Conservation (phyloP, 2,113 vertebrate genomes). For the Pholis gunnellus region DNA sequence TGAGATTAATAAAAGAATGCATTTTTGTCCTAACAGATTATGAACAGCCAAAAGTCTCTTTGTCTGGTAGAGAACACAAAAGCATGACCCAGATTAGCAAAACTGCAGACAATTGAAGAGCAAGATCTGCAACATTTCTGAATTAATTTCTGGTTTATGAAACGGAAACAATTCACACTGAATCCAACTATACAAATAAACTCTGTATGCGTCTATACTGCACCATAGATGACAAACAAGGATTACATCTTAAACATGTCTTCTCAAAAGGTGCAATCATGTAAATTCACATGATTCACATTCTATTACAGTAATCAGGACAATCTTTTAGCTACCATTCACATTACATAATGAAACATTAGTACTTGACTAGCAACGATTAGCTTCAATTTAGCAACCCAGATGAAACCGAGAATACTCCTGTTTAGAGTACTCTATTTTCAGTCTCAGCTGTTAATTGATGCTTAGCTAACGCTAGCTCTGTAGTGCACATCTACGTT, state of each 20-base stretch:
- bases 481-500: background rate
- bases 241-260: background rate
- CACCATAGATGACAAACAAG: background rate
- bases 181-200: background rate
- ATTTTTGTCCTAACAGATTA: slow-evolving; percentile 66
- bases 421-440: background rate
- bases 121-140: slow-evolving; percentile 53
- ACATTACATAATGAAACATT: background rate
- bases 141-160: slow-evolving; percentile 37
- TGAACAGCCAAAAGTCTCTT: slow-evolving; percentile 47
- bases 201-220: background rate
- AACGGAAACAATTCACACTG: slow-evolving; percentile 27
- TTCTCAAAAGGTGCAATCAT: background rate
- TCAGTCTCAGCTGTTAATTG: background rate
- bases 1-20: slow-evolving; percentile 72
- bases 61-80: slow-evolving; percentile 40
- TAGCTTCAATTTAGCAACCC: background rate
- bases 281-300: background rate
- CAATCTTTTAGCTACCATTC: background rate
- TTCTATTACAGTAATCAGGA: background rate
- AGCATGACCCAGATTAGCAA: slow-evolving; percentile 55
- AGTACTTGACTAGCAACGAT: background rate
- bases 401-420: background rate
- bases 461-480: background rate
- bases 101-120: slow-evolving; percentile 39